phyloP scores from a whole-genome alignment of 1,140 invertebrate species.

The Lasioglossum albipes region DNA sequence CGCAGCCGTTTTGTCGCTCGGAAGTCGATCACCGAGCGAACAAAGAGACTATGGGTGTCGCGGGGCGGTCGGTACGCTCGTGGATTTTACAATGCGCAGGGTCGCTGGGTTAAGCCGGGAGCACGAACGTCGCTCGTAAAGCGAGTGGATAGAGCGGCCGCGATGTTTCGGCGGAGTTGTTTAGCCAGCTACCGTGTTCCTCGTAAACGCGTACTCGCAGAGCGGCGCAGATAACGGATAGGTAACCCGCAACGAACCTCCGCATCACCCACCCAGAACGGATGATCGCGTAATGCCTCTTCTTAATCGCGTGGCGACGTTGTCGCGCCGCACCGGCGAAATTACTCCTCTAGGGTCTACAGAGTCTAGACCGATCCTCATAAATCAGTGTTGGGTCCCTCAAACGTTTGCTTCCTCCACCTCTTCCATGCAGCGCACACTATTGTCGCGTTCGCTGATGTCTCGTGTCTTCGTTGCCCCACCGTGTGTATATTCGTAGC shows the following conservation, averaged over 20 bases:
- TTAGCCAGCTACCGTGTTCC: conserved; percentile 17
- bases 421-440: too few relatives aligned
- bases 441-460: too few relatives aligned
- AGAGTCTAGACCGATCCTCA: too few relatives aligned
- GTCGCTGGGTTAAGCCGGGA: not conserved
- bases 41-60: too few relatives aligned
- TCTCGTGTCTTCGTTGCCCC: too few relatives aligned
- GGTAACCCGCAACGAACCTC: not conserved
- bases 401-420: too few relatives aligned
- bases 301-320: conserved; percentile 34
- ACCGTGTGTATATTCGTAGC: too few relatives aligned
- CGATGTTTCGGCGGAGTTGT: conserved; percentile 43
- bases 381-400: too few relatives aligned
- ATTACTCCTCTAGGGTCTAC: conserved; percentile 7
- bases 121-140: conserved; percentile 37
- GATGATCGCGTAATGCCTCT: conserved; percentile 27
- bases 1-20: too few relatives aligned
- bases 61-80: too few relatives aligned
- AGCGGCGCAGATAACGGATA: too few relatives aligned
- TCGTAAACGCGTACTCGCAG: not conserved
- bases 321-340: conserved; percentile 5
- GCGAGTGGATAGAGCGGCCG: conserved; percentile 6
- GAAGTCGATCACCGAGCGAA: too few relatives aligned
- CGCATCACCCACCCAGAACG: not conserved
- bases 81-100: not conserved